phyloP scores from a whole-genome alignment of 2,113 vertebrate species.

The Gymnarchus niloticus region DNA sequence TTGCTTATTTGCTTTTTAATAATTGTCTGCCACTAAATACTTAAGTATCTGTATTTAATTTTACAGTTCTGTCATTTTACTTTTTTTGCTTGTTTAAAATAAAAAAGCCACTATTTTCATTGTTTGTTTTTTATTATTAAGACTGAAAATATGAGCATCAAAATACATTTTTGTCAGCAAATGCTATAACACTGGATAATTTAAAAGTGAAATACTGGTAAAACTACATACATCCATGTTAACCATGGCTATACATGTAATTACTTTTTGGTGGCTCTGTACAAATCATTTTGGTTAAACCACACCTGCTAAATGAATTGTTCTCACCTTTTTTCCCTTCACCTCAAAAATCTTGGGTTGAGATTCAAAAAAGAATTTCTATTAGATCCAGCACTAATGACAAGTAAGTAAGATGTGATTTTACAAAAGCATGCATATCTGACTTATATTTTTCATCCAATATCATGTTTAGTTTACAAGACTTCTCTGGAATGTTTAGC shows the following conservation, averaged over 20 bases:
- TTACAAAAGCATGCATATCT: background rate
- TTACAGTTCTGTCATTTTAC: background rate
- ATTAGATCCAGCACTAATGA: background rate
- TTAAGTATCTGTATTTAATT: background rate
- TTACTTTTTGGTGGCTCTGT: background rate
- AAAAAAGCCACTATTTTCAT: background rate
- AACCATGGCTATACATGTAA: background rate
- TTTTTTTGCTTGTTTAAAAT: background rate
- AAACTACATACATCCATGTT: background rate
- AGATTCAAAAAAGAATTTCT: background rate
- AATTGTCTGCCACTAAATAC: background rate
- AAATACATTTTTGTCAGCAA: no score
- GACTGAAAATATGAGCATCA: no score
- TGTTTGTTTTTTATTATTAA: background rate
- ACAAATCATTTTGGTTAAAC: background rate
- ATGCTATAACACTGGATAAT: no score
- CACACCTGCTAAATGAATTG: background rate
- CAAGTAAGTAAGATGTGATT: background rate
- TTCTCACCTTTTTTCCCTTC: background rate
- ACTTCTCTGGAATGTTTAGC: background rate
- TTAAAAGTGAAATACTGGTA: background rate
- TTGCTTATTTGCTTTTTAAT: background rate
- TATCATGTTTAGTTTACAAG: background rate
- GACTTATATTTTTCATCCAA: background rate
- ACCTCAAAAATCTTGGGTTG: background rate